phyloP scores from a whole-genome alignment of 2,113 vertebrate genomes.

The Chaetodon auriga region DNA sequence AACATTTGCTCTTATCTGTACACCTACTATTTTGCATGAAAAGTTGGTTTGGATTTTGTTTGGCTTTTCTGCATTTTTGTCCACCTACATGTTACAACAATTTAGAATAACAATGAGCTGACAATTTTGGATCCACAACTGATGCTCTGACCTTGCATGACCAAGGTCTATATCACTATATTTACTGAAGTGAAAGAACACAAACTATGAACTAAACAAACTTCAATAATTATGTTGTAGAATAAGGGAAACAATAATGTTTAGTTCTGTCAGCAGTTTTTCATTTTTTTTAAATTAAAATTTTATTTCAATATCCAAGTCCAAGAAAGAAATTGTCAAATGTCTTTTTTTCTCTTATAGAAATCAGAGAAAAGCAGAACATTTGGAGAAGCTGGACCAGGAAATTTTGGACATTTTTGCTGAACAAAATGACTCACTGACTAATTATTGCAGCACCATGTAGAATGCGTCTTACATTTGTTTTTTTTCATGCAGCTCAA shows the following conservation, averaged over 20 bases:
- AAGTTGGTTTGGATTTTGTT: not conserved
- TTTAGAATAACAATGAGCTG: not conserved
- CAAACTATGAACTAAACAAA: not conserved
- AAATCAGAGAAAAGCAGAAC: not conserved
- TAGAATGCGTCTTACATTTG: not conserved
- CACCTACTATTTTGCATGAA: constrained; percentile 35
- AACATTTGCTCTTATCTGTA: not conserved
- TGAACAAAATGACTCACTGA: too few species aligned
- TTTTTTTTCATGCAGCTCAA: not conserved
- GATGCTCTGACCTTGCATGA: not conserved
- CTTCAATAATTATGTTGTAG: too few species aligned
- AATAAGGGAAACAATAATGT: not conserved
- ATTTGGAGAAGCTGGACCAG: not conserved
- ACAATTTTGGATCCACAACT: not conserved
- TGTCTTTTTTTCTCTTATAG: not conserved
- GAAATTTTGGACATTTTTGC: too few species aligned
- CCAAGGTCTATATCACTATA: not conserved
- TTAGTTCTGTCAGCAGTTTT: not conserved
- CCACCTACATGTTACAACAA: too few species aligned
- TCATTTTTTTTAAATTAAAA: not conserved
- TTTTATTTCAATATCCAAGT: too few species aligned
- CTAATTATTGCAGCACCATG: not conserved
- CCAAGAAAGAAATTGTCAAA: too few species aligned
- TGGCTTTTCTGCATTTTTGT: too few species aligned
- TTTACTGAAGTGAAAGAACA: not conserved